Percentiles rank a stretch among this genome's conserved stretches.
Conservation (phyloP, 2,797 vertebrate genomes). For the Darevskia nairensis region DNA sequence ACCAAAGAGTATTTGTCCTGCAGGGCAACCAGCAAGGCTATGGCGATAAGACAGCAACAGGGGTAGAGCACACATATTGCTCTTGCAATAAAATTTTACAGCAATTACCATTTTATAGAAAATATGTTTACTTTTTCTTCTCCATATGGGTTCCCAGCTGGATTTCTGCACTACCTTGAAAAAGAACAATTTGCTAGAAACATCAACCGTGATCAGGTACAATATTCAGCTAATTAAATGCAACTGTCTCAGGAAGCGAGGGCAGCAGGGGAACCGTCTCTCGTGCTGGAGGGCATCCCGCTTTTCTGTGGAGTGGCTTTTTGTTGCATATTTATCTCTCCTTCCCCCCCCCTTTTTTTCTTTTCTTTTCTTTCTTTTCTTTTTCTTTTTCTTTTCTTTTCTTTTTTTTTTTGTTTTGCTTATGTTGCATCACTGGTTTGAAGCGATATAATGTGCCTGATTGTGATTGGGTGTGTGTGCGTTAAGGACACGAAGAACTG, state of each 20-base stretch:
- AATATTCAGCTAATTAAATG: conserved; percentile 47
- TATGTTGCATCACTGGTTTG: background rate
- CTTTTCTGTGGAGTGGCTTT: background rate
- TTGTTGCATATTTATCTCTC: conserved; percentile 4
- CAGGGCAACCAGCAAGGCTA: conserved; percentile 55
- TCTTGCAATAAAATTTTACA: conserved; percentile 50
- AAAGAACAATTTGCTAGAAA: conserved; percentile 62
- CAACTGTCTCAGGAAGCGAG: conserved; percentile 36
- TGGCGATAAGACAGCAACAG: conserved; percentile 50
- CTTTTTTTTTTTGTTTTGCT: background rate
- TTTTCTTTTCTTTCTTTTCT: background rate
- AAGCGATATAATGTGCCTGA: background rate
- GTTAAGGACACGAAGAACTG: no score
- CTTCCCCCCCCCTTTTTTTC: background rate
- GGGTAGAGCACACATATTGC: conserved; percentile 48
- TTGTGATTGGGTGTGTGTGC: background rate
- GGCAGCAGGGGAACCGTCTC: conserved; percentile 31
- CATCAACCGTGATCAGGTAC: conserved; percentile 51
- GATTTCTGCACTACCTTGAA: conserved; percentile 54
- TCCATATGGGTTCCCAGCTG: conserved; percentile 70
- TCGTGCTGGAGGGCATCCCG: background rate
- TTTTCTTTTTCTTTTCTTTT: background rate
- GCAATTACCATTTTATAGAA: conserved; percentile 66
- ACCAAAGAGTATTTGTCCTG: conserved; percentile 42
- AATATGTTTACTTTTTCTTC: conserved; percentile 57